phyloP scores from a whole-genome alignment of 2,797 vertebrate species.

The Chelonia mydas region DNA sequence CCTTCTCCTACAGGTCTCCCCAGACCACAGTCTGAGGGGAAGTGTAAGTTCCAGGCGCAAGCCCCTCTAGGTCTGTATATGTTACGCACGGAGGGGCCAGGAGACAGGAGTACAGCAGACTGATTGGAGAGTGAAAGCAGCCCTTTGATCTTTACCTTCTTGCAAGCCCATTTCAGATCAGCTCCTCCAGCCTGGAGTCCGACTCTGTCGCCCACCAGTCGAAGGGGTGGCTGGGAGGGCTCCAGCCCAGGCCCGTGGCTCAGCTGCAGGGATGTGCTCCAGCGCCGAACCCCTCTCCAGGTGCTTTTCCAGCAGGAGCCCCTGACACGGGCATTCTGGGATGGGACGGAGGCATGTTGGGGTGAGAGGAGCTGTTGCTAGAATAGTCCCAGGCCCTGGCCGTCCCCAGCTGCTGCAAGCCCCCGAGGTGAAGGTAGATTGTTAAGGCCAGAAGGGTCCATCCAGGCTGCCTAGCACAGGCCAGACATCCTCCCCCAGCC shows the following conservation, averaged over 20 bases:
- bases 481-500: neutral
- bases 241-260: too few species aligned
- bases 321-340: neutral
- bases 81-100: neutral
- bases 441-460: neutral
- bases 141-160: neutral
- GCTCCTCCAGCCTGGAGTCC: too few species aligned
- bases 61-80: neutral
- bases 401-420: neutral
- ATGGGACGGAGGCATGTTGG: neutral
- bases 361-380: neutral
- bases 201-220: too few species aligned
- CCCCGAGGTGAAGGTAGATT: neutral
- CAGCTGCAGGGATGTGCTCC: too few species aligned
- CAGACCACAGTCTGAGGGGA: neutral
- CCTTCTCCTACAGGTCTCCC: neutral
- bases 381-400: neutral
- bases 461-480: neutral
- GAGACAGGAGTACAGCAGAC: neutral
- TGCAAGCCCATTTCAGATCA: neutral
- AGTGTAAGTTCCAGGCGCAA: neutral
- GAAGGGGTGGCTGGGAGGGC: neutral
- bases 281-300: neutral
- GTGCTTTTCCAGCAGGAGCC: neutral
- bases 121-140: neutral